Evolutionary conservation across 2,888 invertebrate genomes (phyloP).

Genomic region (Drosophila colorata): DNA sequence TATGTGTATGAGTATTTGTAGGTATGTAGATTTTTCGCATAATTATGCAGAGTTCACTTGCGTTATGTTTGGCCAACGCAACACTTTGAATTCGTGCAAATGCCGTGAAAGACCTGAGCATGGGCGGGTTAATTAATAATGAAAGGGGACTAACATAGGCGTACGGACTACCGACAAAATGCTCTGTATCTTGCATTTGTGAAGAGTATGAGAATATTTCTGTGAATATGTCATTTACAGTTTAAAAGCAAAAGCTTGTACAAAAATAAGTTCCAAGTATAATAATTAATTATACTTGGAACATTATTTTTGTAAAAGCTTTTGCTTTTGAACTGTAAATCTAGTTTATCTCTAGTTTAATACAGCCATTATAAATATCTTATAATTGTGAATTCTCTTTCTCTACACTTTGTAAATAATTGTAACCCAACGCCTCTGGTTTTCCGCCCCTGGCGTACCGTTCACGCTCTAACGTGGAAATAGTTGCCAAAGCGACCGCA

Average conservation of each 20-base stretch:
- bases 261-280: too few species aligned
- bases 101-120: constrained; percentile 30
- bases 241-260: too few species aligned
- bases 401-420: not conserved
- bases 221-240: too few species aligned
- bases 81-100: constrained; percentile 54
- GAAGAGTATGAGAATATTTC: too few species aligned
- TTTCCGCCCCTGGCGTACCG: constrained; percentile 2
- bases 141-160: not conserved
- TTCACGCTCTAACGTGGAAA: constrained; percentile 39
- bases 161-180: too few species aligned
- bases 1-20: not conserved
- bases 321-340: too few species aligned
- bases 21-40: constrained; percentile 58
- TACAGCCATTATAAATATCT: too few species aligned
- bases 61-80: constrained; percentile 63
- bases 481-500: constrained; percentile 70
- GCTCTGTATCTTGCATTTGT: too few species aligned
- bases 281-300: too few species aligned
- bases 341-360: too few species aligned
- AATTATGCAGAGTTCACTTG: constrained; percentile 69
- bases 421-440: constrained; percentile 14
- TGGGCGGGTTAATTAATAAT: constrained; percentile 7
- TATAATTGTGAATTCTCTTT: not conserved
- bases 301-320: too few species aligned